phyloP scores from a whole-genome alignment of 2,797 vertebrate genomes.

The Eulemur coronatus region DNA sequence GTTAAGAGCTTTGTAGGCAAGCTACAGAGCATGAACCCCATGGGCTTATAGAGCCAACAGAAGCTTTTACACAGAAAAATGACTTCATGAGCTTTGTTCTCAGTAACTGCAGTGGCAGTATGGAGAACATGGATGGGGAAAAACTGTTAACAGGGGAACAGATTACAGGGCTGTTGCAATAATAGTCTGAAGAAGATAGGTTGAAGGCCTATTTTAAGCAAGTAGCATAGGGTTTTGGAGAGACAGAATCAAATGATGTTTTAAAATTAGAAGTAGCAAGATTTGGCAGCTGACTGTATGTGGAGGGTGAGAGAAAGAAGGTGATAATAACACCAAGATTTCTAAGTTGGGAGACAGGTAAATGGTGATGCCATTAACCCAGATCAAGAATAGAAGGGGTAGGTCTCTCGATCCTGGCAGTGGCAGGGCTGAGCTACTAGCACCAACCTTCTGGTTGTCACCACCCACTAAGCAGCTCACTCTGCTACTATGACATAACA shows the following conservation, averaged over 20 bases:
- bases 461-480: background rate
- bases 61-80: background rate
- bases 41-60: background rate
- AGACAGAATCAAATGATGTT: conserved; percentile 54
- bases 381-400: conserved; percentile 13
- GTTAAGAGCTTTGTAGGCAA: background rate
- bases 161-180: background rate
- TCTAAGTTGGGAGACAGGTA: conserved; percentile 64
- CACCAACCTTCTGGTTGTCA: background rate
- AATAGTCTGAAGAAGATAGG: background rate
- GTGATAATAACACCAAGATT: conserved; percentile 66
- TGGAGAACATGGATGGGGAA: background rate
- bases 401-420: background rate
- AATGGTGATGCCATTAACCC: conserved; percentile 25
- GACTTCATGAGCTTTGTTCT: background rate
- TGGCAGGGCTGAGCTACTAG: background rate
- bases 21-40: background rate
- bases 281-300: conserved; percentile 62
- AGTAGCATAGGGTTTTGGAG: conserved; percentile 22
- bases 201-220: conserved; percentile 54
- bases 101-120: background rate
- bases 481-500: background rate
- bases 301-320: conserved; percentile 48
- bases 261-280: conserved; percentile 74
- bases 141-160: background rate